phyloP scores from a whole-genome alignment of 1,140 invertebrate species.

The Aricia agestis region DNA sequence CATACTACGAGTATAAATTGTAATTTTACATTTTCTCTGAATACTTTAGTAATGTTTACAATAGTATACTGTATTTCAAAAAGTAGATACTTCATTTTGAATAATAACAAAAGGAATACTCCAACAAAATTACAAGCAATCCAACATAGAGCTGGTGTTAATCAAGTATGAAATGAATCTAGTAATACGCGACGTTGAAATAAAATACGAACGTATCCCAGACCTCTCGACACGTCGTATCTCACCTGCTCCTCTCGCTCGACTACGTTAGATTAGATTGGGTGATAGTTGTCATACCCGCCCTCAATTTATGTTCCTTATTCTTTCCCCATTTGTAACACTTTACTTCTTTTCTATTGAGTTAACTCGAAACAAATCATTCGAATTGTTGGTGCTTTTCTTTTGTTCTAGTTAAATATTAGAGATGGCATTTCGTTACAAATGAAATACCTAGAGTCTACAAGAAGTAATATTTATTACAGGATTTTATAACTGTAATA shows the following conservation, averaged over 20 bases:
- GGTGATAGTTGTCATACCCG: constrained; percentile 42
- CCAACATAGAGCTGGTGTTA: not conserved
- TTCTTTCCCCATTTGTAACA: constrained; percentile 18
- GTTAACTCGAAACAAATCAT: not conserved
- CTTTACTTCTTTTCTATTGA: not conserved
- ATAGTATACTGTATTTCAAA: not conserved
- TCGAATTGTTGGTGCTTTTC: too few relatives aligned
- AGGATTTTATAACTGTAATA: too few relatives aligned
- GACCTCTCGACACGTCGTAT: constrained; percentile 48
- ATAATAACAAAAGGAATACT: too few relatives aligned
- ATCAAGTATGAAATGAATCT: constrained; percentile 6
- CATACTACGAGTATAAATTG: not conserved
- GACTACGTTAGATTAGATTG: constrained; percentile 46
- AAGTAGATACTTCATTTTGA: not conserved
- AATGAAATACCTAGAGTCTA: too few relatives aligned
- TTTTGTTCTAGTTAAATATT: too few relatives aligned
- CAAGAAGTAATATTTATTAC: too few relatives aligned
- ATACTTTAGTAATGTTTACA: not conserved
- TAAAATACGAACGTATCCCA: constrained; percentile 39
- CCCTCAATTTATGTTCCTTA: constrained; percentile 40
- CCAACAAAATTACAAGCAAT: not conserved
- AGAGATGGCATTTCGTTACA: too few relatives aligned
- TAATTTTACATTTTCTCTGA: not conserved
- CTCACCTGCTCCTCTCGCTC: constrained; percentile 42
- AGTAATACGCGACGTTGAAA: constrained; percentile 30